Percentiles rank a stretch among this genome's conserved stretches.
These are phyloP conservation scores for Phorcus lineatus DNA, from an alignment of 2,888 invertebrate genomes.

Conservation along the genomic window DNA sequence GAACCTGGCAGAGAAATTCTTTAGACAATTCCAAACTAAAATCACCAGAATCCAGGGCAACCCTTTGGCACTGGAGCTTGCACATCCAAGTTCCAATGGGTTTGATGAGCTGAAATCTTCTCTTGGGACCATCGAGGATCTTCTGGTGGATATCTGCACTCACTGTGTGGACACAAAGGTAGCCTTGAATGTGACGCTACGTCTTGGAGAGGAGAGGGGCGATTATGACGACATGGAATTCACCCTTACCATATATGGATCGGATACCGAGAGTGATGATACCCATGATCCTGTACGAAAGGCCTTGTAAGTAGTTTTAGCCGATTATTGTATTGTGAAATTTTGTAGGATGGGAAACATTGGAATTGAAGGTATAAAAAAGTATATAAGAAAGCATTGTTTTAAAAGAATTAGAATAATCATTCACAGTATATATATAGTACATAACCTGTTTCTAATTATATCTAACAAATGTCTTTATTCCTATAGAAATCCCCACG, in stretches of 20 bases:
- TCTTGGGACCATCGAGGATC: not conserved
- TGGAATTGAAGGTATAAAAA: too few species aligned
- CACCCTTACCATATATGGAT: conserved; percentile 1
- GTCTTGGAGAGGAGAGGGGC: not conserved
- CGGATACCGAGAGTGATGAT: not conserved
- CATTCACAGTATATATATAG: too few species aligned
- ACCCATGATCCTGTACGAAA: not conserved
- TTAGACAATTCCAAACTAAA: not conserved
- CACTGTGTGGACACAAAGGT: not conserved
- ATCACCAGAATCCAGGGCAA: not conserved
- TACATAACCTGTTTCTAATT: too few species aligned
- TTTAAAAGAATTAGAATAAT: too few species aligned
- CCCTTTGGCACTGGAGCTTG: not conserved
- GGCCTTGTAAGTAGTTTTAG: too few species aligned
- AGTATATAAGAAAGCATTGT: too few species aligned
- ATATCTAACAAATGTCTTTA: too few species aligned
- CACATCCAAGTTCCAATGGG: not conserved
- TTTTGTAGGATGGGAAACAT: too few species aligned
- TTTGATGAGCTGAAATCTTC: not conserved
- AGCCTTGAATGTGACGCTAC: not conserved
- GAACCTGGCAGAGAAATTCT: not conserved
- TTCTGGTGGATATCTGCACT: not conserved
- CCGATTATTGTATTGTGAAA: too few species aligned
- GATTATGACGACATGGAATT: not conserved
- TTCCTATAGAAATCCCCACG: too few species aligned